Percentiles rank a stretch among this genome's conserved stretches.
phyloP scores from a whole-genome alignment of 2,888 invertebrate genomes.

The Apantesis nais region DNA sequence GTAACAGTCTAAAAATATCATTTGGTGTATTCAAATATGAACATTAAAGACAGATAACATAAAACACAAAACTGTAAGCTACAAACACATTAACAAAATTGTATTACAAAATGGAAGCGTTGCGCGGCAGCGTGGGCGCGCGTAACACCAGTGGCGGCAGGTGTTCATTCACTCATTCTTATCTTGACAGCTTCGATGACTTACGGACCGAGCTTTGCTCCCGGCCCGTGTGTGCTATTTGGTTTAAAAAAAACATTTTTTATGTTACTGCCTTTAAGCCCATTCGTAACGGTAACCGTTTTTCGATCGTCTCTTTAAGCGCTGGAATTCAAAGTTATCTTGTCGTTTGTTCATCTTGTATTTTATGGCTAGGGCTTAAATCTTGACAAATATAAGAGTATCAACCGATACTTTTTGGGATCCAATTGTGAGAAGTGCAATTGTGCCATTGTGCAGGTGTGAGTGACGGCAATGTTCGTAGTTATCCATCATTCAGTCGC shows the following conservation, averaged over 20 bases:
- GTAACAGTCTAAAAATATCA: conserved; percentile 56
- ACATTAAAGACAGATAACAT: conserved; percentile 51
- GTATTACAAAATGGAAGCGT: conserved; percentile 58
- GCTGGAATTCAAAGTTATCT: conserved; percentile 72
- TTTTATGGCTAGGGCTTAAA: conserved; percentile 66
- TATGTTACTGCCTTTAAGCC: conserved; percentile 77
- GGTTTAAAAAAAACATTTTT: conserved; percentile 70
- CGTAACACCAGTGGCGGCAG: conserved; percentile 84
- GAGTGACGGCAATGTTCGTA: conserved; percentile 50
- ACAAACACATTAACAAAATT: conserved; percentile 54
- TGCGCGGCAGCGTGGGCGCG: conserved; percentile 75
- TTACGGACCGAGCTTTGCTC: conserved; percentile 71
- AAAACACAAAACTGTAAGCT: conserved; percentile 54
- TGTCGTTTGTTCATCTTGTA: conserved; percentile 61
- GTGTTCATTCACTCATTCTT: conserved; percentile 84
- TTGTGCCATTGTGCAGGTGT: conserved; percentile 38
- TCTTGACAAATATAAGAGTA: conserved; percentile 69
- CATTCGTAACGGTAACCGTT: conserved; percentile 82
- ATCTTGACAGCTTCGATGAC: conserved; percentile 85
- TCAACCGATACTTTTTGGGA: conserved; percentile 46
- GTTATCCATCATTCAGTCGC: conserved; percentile 52
- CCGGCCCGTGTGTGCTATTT: conserved; percentile 78
- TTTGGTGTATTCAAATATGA: conserved; percentile 49
- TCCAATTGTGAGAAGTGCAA: conserved; percentile 37
- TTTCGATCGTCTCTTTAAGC: conserved; percentile 69